Conservation (phyloP, 1,140 invertebrate genomes). For the Cotesia glomerata region DNA sequence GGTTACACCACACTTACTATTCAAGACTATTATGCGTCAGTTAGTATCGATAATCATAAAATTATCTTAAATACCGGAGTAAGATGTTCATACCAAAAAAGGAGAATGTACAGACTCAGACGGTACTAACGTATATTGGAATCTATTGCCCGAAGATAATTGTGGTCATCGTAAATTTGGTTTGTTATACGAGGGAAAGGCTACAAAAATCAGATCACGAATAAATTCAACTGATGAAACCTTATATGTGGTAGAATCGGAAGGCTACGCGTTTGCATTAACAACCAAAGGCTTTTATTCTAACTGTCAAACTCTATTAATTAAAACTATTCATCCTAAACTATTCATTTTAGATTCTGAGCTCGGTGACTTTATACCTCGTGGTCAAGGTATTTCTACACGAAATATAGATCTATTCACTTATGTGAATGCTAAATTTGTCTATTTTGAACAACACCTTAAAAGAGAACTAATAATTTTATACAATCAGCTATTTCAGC, state of each 20-base stretch:
- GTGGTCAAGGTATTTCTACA: background rate
- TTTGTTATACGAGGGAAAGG: background rate
- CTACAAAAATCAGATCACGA: background rate
- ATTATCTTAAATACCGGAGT: too few relatives aligned
- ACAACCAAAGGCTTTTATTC: background rate
- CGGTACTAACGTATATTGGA: slow-evolving; percentile 19
- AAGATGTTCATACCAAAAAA: too few relatives aligned
- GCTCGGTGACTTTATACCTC: background rate
- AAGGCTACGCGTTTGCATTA: slow-evolving; percentile 22
- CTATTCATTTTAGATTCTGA: too few relatives aligned
- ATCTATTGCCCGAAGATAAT: background rate
- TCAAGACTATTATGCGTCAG: too few relatives aligned
- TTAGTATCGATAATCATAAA: too few relatives aligned
- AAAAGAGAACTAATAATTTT: background rate
- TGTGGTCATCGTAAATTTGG: slow-evolving; percentile 11
- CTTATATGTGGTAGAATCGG: slow-evolving; percentile 4
- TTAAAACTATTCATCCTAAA: slow-evolving; percentile 14
- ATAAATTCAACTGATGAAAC: background rate
- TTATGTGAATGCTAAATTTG: slow-evolving; percentile 5
- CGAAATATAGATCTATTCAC: slow-evolving; percentile 17
- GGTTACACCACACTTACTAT: too few relatives aligned
- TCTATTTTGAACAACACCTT: background rate
- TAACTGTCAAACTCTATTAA: slow-evolving; percentile 2
- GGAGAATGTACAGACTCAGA: too few relatives aligned
- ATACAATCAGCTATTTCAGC: background rate